A percentile compares a stretch with the other conserved stretches of the same genome.
phyloP scores from a whole-genome alignment of 2,113 vertebrate genomes.

The Lampris incognitus region DNA sequence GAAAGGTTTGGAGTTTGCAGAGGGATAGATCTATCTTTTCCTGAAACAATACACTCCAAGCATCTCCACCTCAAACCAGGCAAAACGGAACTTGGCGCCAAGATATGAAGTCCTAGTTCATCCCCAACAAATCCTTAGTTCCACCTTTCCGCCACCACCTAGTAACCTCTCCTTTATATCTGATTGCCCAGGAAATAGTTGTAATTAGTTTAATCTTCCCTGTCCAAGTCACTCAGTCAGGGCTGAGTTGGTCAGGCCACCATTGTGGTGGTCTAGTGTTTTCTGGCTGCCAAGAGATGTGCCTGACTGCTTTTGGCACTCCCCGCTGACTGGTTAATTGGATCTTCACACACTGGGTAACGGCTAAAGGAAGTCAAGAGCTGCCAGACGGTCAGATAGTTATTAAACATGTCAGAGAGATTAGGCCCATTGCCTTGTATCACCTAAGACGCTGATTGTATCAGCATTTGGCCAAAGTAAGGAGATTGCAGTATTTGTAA shows the following conservation, averaged over 20 bases:
- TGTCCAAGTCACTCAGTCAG: constrained; percentile 69
- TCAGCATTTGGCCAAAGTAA: constrained; percentile 7
- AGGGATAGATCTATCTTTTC: constrained; percentile 71
- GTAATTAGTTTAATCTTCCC: constrained; percentile 89
- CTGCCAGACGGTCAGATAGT: constrained; percentile 73
- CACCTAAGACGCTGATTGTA: constrained; percentile 39
- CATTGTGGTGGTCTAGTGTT: constrained; percentile 78
- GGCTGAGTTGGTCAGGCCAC: constrained; percentile 70
- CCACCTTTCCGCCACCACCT: constrained; percentile 47
- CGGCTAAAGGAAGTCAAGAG: constrained; percentile 81
- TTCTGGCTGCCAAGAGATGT: constrained; percentile 77
- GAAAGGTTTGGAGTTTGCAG: constrained; percentile 26
- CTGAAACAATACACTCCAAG: constrained; percentile 76
- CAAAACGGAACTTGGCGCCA: constrained; percentile 74
- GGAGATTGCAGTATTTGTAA: constrained; percentile 42
- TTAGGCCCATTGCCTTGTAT: constrained; percentile 71
- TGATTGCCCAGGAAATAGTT: constrained; percentile 77
- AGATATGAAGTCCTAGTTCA: constrained; percentile 72
- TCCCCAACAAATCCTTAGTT: constrained; percentile 17
- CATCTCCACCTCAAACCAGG: constrained; percentile 81
- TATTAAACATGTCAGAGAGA: constrained; percentile 87
- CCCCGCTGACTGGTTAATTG: constrained; percentile 91
- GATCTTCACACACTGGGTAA: constrained; percentile 89
- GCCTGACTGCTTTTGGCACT: constrained; percentile 84
- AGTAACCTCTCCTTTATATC: constrained; percentile 77